A percentile compares a stretch with the other conserved stretches of the same genome.
Evolutionary conservation across 2,888 invertebrate genomes (phyloP).

Genomic region (Cryptosula pallasiana): DNA sequence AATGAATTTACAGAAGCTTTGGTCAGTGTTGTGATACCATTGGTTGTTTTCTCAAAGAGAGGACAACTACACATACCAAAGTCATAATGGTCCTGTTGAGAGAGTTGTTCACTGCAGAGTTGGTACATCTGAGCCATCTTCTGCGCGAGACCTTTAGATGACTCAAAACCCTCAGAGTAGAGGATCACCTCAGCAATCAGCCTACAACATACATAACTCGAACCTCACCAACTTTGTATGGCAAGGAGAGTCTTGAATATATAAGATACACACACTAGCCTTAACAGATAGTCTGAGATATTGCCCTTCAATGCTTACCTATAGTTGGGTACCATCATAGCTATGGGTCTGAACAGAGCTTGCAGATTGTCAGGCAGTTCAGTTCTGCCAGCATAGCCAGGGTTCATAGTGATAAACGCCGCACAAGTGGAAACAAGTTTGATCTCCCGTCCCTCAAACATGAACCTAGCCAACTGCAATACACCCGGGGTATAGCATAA

Average conservation of each 20-base stretch:
- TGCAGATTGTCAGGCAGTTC: slow-evolving; percentile 84
- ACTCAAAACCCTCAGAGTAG: slow-evolving; percentile 89
- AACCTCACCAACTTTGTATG: no score
- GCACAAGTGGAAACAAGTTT: slow-evolving; percentile 74
- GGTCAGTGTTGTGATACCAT: no score
- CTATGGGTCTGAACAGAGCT: slow-evolving; percentile 76
- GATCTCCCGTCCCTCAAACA: slow-evolving; percentile 84
- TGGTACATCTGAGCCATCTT: slow-evolving; percentile 93
- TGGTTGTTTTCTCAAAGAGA: no score
- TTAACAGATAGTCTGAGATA: no score
- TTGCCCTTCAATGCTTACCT: no score
- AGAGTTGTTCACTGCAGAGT: slow-evolving; percentile 81
- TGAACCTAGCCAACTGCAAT: slow-evolving; percentile 61
- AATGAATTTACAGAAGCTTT: no score
- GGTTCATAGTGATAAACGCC: slow-evolving; percentile 87
- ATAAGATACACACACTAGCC: no score
- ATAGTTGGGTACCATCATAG: slow-evolving; percentile 91
- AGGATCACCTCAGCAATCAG: slow-evolving; percentile 78
- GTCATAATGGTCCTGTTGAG: slow-evolving; percentile 85
- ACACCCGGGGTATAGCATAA: no score
- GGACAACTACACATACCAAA: slow-evolving; percentile 58
- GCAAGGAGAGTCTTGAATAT: no score
- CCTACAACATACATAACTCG: no score
- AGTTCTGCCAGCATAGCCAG: slow-evolving; percentile 82
- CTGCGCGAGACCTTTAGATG: slow-evolving; percentile 76